phyloP scores from a whole-genome alignment of 2,888 invertebrate genomes.

The Eupithecia vulgata region DNA sequence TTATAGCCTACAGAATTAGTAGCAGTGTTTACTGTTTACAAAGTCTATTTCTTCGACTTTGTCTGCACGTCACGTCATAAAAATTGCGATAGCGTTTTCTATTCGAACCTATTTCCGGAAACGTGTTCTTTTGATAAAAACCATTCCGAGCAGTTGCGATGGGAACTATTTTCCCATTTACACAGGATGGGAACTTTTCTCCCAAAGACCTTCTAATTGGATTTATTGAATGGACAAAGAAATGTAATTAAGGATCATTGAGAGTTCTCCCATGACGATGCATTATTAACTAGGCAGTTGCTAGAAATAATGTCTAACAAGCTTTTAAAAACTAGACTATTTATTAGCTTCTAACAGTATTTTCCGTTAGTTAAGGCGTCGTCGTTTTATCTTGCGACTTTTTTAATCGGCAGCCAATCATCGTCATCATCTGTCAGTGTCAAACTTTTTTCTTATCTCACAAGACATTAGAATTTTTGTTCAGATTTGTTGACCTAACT shows the following conservation, averaged over 20 bases:
- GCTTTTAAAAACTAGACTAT: background rate
- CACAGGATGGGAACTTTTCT: slow-evolving; percentile 2
- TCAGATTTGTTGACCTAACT: too few species aligned
- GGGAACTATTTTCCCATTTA: slow-evolving; percentile 2
- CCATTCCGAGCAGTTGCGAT: background rate
- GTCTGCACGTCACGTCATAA: slow-evolving; percentile 2
- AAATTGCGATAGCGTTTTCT: slow-evolving; percentile 3
- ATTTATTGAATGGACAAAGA: slow-evolving; percentile 8
- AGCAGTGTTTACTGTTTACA: background rate
- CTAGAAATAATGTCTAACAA: background rate
- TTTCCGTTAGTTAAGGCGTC: too few species aligned
- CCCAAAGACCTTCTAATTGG: background rate
- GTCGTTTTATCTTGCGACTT: too few species aligned
- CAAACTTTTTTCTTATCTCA: too few species aligned
- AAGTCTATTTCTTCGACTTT: background rate
- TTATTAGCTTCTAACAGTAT: background rate
- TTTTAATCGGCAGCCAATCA: too few species aligned
- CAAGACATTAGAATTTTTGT: too few species aligned
- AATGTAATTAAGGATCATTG: slow-evolving; percentile 2
- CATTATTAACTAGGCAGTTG: background rate
- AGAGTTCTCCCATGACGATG: background rate
- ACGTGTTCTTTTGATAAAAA: slow-evolving; percentile 1
- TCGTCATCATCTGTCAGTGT: too few species aligned
- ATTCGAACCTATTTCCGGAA: slow-evolving; percentile 7
- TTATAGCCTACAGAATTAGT: background rate